phyloP scores from a whole-genome alignment of 2,888 invertebrate species.

The Apomyelois bistriatella region DNA sequence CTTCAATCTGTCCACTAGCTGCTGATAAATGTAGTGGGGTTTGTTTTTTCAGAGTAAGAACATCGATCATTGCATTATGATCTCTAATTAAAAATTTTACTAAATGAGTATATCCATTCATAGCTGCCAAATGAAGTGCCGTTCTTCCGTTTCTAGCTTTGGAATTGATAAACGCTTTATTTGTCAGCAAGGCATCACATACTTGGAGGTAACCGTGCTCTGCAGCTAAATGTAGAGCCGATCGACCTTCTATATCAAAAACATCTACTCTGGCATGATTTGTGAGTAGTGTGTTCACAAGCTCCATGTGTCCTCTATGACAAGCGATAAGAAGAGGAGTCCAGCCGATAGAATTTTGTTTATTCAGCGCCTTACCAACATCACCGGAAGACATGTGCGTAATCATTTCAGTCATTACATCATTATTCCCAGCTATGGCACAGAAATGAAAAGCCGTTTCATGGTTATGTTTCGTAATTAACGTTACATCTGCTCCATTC shows the following conservation, averaged over 20 bases:
- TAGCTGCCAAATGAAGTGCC: slow-evolving; percentile 97
- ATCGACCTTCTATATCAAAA: slow-evolving; percentile 97
- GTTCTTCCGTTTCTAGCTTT: slow-evolving; percentile 98
- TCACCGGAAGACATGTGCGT: slow-evolving; percentile 93
- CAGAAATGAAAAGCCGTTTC: slow-evolving; percentile 98
- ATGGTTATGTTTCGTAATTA: slow-evolving; percentile 90
- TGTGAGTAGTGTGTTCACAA: slow-evolving; percentile 92
- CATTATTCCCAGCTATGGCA: slow-evolving; percentile 96
- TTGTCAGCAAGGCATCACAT: slow-evolving; percentile 92
- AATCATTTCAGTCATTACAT: slow-evolving; percentile 96
- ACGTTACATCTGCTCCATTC: slow-evolving; percentile 93
- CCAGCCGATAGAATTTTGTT: slow-evolving; percentile 97
- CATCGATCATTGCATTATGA: slow-evolving; percentile 97
- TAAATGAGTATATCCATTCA: slow-evolving; percentile 95
- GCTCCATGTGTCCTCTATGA: slow-evolving; percentile 95
- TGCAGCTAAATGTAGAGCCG: slow-evolving; percentile 96
- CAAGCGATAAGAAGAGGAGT: slow-evolving; percentile 98
- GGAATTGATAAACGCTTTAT: slow-evolving; percentile 99
- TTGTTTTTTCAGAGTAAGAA: slow-evolving; percentile 96
- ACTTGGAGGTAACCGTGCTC: slow-evolving; percentile 95
- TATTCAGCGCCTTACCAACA: slow-evolving; percentile 96
- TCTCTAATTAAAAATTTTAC: slow-evolving; percentile 96
- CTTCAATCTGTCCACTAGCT: slow-evolving; percentile 96
- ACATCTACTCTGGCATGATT: slow-evolving; percentile 99
- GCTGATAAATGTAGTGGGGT: slow-evolving; percentile 99